Conservation (phyloP, 1,140 invertebrate genomes). For the Propsilocerus akamusi region DNA sequence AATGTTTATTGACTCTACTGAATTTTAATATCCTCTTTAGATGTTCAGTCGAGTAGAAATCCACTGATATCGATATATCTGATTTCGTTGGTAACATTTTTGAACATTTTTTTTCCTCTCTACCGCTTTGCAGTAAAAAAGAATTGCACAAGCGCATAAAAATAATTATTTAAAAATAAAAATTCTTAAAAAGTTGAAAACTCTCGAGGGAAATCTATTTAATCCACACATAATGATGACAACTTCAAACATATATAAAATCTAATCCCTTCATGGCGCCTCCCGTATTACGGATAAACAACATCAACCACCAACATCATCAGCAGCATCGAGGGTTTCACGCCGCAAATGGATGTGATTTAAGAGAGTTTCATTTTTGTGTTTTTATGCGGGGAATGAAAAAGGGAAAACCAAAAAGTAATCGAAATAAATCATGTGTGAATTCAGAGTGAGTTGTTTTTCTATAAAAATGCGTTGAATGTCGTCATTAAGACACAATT, state of each 20-base stretch:
- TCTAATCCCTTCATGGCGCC: not conserved
- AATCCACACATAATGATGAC: slow-evolving; percentile 3
- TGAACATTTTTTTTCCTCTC: not conserved
- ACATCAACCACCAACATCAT: not conserved
- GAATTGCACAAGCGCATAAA: not conserved
- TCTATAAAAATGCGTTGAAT: too few relatives aligned
- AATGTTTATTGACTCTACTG: slow-evolving; percentile 1
- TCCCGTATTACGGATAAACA: too few relatives aligned
- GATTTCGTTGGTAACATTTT: not conserved
- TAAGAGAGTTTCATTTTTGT: not conserved
- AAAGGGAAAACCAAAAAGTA: not conserved
- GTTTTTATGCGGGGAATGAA: not conserved
- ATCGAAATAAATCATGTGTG: slow-evolving; percentile 1
- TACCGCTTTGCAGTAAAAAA: not conserved
- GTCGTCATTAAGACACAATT: not conserved
- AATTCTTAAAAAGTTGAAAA: not conserved
- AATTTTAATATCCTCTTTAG: slow-evolving; percentile 4
- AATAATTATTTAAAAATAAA: not conserved
- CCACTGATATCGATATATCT: slow-evolving; percentile 2
- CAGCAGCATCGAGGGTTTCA: not conserved
- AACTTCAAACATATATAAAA: slow-evolving; percentile 2
- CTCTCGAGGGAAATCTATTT: slow-evolving; percentile 2
- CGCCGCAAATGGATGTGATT: too few relatives aligned
- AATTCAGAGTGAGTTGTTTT: too few relatives aligned
- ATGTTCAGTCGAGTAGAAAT: slow-evolving; percentile 1